Evolutionary conservation across 1,140 invertebrate genomes (phyloP).

Genomic region (Drosophila ironensis): DNA sequence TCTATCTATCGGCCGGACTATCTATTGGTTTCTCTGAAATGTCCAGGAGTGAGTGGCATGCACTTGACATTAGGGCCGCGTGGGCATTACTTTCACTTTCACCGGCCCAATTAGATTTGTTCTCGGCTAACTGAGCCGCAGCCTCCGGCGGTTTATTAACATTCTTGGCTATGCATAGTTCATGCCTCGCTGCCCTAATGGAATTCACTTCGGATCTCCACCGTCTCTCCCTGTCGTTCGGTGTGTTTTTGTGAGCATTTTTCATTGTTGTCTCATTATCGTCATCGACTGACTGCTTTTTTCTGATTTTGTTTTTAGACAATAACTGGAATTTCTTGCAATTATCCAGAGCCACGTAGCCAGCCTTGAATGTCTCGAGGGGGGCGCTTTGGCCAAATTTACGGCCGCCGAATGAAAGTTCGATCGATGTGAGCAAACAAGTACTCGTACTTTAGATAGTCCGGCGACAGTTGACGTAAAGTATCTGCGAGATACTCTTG

Average conservation of each 20-base stretch:
- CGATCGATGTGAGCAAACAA: slow-evolving; percentile 15
- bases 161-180: slow-evolving; percentile 68
- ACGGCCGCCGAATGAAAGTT: slow-evolving; percentile 33
- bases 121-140: no score
- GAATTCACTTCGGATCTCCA: slow-evolving; percentile 37
- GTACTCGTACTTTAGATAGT: slow-evolving; percentile 7
- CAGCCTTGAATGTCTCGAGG: background rate
- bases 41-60: slow-evolving; percentile 3
- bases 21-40: slow-evolving; percentile 4
- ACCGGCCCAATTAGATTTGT: slow-evolving; percentile 21
- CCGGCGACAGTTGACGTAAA: background rate
- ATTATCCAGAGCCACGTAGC: background rate
- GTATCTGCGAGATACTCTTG: slow-evolving; percentile 17
- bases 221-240: background rate
- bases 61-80: slow-evolving; percentile 40
- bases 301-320: slow-evolving; percentile 22
- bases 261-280: background rate
- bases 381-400: slow-evolving; percentile 15
- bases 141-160: slow-evolving; percentile 2
- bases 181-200: slow-evolving; percentile 59
- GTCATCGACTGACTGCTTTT: no score
- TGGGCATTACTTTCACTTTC: slow-evolving; percentile 61
- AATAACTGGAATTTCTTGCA: slow-evolving; percentile 46
- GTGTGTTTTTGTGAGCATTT: slow-evolving; percentile 16
- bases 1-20: slow-evolving; percentile 2